Percentiles rank a stretch among this genome's conserved stretches.
Evolutionary conservation across 2,888 invertebrate species (phyloP).

Genomic region (Spialia ferax): DNA sequence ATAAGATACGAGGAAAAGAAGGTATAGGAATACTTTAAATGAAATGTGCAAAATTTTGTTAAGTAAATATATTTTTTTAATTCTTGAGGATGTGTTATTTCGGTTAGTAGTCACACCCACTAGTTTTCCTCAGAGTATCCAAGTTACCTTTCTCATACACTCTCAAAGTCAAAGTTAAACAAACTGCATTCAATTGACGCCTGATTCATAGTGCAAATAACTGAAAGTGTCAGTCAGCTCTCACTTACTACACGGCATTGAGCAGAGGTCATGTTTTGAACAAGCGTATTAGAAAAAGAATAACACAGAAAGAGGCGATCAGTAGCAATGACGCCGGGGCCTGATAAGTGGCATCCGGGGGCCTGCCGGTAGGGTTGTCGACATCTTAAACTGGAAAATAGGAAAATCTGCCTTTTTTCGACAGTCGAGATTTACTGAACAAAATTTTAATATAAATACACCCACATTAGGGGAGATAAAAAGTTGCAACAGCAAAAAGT

Average conservation of each 20-base stretch:
- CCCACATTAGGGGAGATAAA: no score
- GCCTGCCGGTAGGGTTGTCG: conserved; percentile 58
- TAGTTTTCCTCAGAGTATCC: no score
- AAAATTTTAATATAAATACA: no score
- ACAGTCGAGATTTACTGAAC: no score
- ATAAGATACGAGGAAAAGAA: no score
- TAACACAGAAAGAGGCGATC: conserved; percentile 18
- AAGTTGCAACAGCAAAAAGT: no score
- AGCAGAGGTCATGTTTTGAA: conserved; percentile 14
- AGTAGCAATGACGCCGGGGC: conserved; percentile 41
- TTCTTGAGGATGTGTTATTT: no score
- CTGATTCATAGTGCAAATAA: conserved; percentile 5
- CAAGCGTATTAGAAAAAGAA: conserved; percentile 16
- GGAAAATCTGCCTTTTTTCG: no score
- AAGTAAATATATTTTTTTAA: no score
- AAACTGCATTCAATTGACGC: conserved; percentile 12
- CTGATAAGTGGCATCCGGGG: conserved; percentile 64
- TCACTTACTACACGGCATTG: background rate
- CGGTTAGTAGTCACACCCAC: no score
- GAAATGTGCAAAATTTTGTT: no score
- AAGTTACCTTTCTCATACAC: background rate
- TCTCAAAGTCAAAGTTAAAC: conserved; percentile 2
- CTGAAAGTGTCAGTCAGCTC: conserved; percentile 1
- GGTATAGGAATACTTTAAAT: no score
- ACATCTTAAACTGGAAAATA: conserved; percentile 1